A percentile compares a stretch with the other conserved stretches of the same genome.
These are phyloP conservation scores for Hirundichthys speculiger DNA, from an alignment of 2,113 vertebrate genomes.

Conservation along the genomic window DNA sequence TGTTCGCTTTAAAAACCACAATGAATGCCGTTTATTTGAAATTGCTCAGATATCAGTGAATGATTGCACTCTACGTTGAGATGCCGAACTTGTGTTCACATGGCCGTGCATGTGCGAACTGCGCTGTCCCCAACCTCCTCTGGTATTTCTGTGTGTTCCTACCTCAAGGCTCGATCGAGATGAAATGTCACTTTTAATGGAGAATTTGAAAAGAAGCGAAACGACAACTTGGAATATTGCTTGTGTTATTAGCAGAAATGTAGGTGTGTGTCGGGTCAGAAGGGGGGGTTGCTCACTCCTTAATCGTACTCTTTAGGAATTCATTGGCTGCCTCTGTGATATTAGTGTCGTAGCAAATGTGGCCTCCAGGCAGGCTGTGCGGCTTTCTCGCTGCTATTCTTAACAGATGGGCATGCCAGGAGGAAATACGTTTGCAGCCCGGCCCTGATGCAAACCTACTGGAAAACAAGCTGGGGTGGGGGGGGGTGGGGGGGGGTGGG, in stretches of 20 bases:
- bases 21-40: constrained; percentile 81
- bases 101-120: constrained; percentile 55
- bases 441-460: constrained; percentile 30
- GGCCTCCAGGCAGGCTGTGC: constrained; percentile 59
- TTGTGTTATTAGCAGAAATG: constrained; percentile 63
- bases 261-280: constrained; percentile 54
- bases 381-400: constrained; percentile 38
- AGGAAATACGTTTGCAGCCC: constrained; percentile 47
- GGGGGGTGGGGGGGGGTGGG: too few species aligned
- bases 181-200: constrained; percentile 90
- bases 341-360: constrained; percentile 74
- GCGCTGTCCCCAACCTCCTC: constrained; percentile 57
- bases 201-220: constrained; percentile 84
- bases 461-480: constrained; percentile 47
- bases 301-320: constrained; percentile 74
- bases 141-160: constrained; percentile 70
- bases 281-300: constrained; percentile 68
- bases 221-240: constrained; percentile 75
- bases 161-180: constrained; percentile 86
- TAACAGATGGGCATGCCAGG: constrained; percentile 60
- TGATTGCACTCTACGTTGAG: constrained; percentile 80
- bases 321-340: constrained; percentile 74
- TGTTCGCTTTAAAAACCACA: constrained; percentile 78
- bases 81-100: constrained; percentile 53
- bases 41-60: constrained; percentile 78